phyloP scores from a whole-genome alignment of 2,113 vertebrate species.

The Bufo bufo region DNA sequence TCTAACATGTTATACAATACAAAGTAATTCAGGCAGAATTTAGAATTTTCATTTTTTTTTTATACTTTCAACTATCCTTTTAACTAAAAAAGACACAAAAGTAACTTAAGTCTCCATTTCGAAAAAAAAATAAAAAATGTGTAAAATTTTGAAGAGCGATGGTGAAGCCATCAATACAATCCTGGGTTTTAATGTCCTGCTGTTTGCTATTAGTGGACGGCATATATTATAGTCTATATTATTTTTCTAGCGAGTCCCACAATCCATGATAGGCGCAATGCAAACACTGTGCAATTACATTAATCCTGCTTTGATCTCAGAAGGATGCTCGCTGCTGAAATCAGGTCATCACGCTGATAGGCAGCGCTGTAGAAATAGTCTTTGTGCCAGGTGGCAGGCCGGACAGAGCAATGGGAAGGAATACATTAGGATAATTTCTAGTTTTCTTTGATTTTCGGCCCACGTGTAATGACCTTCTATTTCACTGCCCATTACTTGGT shows the following conservation, averaged over 20 bases:
- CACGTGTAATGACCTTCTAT: conserved; percentile 15
- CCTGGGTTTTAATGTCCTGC: conserved; percentile 15
- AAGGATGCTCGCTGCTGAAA: conserved; percentile 51
- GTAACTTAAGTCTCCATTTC: no score
- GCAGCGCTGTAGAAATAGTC: conserved; percentile 27
- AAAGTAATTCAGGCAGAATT: neutral
- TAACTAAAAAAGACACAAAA: no score
- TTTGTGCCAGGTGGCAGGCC: conserved; percentile 60
- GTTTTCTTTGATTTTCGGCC: neutral
- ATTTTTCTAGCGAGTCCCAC: neutral
- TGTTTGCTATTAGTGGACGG: conserved; percentile 22
- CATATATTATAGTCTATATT: neutral
- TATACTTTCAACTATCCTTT: neutral
- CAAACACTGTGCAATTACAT: conserved; percentile 48
- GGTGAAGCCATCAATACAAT: conserved; percentile 3
- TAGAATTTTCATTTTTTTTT: neutral
- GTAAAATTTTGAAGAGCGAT: neutral
- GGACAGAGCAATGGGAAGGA: conserved; percentile 38
- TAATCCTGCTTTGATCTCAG: conserved; percentile 59
- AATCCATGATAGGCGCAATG: conserved; percentile 11
- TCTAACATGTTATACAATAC: no score
- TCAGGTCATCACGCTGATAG: conserved; percentile 46
- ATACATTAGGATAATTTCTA: conserved; percentile 36
- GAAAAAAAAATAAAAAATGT: no score
- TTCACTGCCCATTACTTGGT: neutral